phyloP scores from a whole-genome alignment of 2,113 vertebrate genomes.

The Lycaon pictus region DNA sequence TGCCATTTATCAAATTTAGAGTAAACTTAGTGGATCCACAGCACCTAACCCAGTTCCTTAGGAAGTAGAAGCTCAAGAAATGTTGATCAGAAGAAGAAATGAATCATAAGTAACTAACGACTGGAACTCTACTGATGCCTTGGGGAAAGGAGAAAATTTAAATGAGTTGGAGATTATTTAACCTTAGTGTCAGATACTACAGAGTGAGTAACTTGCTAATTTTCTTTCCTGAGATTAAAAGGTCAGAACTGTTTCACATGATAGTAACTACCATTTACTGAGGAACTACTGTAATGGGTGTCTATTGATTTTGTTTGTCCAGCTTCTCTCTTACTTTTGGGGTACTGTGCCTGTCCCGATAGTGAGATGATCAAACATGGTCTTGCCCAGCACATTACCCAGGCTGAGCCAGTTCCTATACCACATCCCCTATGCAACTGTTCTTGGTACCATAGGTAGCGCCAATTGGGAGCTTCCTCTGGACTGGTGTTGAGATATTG shows the following conservation, averaged over 20 bases:
- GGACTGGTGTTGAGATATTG: background rate
- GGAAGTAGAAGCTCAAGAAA: background rate
- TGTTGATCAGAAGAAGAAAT: background rate
- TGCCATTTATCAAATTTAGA: conserved; percentile 60
- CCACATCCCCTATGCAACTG: background rate
- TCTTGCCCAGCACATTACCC: background rate
- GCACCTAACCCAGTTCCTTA: background rate
- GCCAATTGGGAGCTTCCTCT: background rate
- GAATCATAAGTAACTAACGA: background rate
- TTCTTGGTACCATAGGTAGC: background rate
- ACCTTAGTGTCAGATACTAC: background rate
- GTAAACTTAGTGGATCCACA: background rate
- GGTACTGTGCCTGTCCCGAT: background rate
- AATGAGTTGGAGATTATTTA: background rate
- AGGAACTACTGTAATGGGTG: background rate
- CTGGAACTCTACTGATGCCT: background rate
- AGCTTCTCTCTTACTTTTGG: background rate
- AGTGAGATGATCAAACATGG: background rate
- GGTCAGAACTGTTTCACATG: background rate
- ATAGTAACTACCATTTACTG: background rate
- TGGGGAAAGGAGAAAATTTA: background rate
- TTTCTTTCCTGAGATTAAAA: conserved; percentile 23
- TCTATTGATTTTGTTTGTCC: background rate
- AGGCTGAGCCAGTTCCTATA: background rate
- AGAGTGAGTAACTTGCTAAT: background rate